Conservation (phyloP, 2,113 vertebrate species). For the Limanda limanda region DNA sequence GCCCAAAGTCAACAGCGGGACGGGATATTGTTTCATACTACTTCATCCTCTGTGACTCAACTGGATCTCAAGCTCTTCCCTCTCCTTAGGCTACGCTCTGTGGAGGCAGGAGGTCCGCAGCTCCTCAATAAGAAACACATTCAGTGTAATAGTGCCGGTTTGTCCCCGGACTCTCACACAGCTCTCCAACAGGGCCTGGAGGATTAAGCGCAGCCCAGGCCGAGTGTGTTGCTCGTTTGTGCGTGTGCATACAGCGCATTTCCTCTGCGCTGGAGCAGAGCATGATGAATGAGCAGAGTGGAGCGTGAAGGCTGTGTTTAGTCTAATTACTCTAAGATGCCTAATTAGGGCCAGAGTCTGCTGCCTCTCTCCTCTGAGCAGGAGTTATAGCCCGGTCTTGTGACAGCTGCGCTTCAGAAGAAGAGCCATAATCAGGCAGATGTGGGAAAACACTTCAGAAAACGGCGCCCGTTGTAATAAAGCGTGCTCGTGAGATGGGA, state of each 20-base stretch:
- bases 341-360: constrained; percentile 76
- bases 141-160: constrained; percentile 49
- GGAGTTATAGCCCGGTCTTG: constrained; percentile 52
- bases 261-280: constrained; percentile 58
- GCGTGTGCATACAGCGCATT: constrained; percentile 63
- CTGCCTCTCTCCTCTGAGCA: constrained; percentile 32
- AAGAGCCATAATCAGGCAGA: constrained; percentile 71
- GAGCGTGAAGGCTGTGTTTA: constrained; percentile 81
- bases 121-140: constrained; percentile 63
- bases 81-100: constrained; percentile 66
- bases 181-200: constrained; percentile 39
- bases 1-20: constrained; percentile 76
- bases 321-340: constrained; percentile 82
- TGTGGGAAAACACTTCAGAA: constrained; percentile 54
- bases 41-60: constrained; percentile 79
- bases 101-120: constrained; percentile 63
- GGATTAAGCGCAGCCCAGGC: constrained; percentile 54
- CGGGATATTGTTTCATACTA: constrained; percentile 79
- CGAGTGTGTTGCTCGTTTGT: constrained; percentile 38
- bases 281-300: constrained; percentile 78
- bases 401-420: constrained; percentile 60
- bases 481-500: constrained; percentile 35
- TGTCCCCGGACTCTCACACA: constrained; percentile 40
- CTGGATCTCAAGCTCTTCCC: constrained; percentile 74
- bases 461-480: constrained; percentile 42